A percentile compares a stretch with the other conserved stretches of the same genome.
phyloP scores from a whole-genome alignment of 2,888 invertebrate species.

The Tethea ocularis region DNA sequence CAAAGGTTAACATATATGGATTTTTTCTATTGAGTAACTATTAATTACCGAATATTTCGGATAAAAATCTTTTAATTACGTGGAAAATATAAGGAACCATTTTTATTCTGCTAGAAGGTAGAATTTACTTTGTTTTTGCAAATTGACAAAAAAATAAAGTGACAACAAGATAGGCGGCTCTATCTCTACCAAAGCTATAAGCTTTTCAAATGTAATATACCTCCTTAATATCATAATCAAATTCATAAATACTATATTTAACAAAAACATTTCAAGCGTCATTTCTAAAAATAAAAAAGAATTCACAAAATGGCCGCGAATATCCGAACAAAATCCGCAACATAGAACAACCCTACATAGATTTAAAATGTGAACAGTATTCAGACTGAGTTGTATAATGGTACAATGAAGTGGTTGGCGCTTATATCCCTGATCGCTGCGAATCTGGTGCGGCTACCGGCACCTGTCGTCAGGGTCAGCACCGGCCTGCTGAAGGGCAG shows the following conservation, averaged over 20 bases:
- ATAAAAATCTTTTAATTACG: no score
- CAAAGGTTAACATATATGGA: neutral
- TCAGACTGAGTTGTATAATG: neutral
- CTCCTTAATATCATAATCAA: no score
- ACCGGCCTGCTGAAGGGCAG: slow-evolving; percentile 64
- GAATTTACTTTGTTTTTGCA: no score
- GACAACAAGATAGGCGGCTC: no score
- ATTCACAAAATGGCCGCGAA: neutral
- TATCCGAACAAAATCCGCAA: neutral
- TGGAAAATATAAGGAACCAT: no score
- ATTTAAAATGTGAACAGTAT: neutral
- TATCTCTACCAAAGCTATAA: no score
- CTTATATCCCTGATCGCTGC: slow-evolving; percentile 62
- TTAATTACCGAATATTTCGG: neutral
- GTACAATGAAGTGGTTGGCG: slow-evolving; percentile 66
- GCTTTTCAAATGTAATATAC: no score
- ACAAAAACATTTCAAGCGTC: no score
- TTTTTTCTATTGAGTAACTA: neutral
- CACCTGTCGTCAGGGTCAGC: slow-evolving; percentile 58
- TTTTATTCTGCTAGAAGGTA: no score
- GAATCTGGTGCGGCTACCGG: slow-evolving; percentile 63
- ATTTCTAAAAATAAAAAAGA: neutral
- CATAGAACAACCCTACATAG: neutral
- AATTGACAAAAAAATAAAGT: no score
- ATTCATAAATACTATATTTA: no score